Conservation (phyloP, 2,888 invertebrate genomes). For the Hirtodrosophila trivittata region DNA sequence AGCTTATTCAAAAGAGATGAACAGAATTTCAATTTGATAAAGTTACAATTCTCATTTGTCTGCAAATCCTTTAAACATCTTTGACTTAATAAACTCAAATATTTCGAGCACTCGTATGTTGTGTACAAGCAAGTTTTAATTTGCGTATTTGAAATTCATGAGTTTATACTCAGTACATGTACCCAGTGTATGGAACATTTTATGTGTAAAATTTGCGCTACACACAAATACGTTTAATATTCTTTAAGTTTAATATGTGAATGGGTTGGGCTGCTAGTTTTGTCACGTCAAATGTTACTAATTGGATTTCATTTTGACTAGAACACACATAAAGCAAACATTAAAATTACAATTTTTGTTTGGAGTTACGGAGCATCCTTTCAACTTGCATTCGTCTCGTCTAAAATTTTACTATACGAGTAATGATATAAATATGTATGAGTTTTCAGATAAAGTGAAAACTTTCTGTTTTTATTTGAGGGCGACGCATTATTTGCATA, state of each 20-base stretch:
- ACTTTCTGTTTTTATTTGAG: slow-evolving; percentile 21
- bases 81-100: slow-evolving; percentile 19
- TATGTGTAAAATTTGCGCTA: slow-evolving; percentile 50
- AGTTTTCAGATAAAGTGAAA: slow-evolving; percentile 16
- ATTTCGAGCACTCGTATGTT: not conserved
- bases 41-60: not conserved
- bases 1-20: not conserved
- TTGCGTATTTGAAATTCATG: slow-evolving; percentile 27
- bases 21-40: slow-evolving; percentile 1
- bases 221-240: slow-evolving; percentile 58
- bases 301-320: slow-evolving; percentile 55
- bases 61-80: not conserved
- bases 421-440: slow-evolving; percentile 30
- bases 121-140: slow-evolving; percentile 25
- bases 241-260: slow-evolving; percentile 32
- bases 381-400: slow-evolving; percentile 1
- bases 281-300: slow-evolving; percentile 55
- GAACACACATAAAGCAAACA: slow-evolving; percentile 37
- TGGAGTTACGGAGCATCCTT: not conserved
- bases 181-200: slow-evolving; percentile 6
- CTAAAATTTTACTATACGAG: slow-evolving; percentile 43
- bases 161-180: slow-evolving; percentile 2
- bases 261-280: slow-evolving; percentile 30
- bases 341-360: slow-evolving; percentile 25
- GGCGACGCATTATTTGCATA: slow-evolving; percentile 51